Conservation (phyloP, 2,113 vertebrate genomes). For the Mirounga angustirostris region DNA sequence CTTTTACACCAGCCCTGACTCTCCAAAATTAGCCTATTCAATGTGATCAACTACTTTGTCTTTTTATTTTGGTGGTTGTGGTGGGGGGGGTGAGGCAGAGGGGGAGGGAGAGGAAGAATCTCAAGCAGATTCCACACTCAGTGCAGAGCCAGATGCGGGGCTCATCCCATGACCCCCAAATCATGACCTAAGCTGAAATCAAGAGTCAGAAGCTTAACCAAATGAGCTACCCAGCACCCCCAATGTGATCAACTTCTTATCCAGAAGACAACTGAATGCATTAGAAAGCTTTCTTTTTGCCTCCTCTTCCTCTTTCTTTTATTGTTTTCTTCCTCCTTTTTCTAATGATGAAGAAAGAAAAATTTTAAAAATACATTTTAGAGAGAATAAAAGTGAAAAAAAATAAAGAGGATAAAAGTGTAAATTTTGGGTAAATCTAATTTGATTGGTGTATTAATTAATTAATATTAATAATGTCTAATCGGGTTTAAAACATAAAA, state of each 20-base stretch:
- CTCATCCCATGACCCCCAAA: neutral
- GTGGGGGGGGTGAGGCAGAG: too few species aligned
- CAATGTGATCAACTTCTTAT: neutral
- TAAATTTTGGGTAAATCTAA: neutral
- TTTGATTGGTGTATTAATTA: neutral
- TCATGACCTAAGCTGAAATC: neutral
- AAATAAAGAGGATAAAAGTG: neutral
- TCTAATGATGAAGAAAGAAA: neutral
- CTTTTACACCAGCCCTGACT: neutral
- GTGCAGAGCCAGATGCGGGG: neutral
- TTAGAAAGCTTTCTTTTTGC: neutral
- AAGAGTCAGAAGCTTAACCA: neutral
- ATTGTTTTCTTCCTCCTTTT: neutral
- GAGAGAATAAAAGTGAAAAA: neutral
- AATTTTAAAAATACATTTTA: neutral
- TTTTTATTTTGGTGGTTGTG: too few species aligned
- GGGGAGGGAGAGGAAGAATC: neutral
- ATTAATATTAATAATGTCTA: neutral
- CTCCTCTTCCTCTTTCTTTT: neutral
- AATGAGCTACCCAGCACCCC: neutral
- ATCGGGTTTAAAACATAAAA: neutral
- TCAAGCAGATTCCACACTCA: neutral
- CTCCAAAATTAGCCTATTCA: neutral
- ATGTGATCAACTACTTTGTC: neutral
- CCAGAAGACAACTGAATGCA: neutral